A percentile compares a stretch with the other conserved stretches of the same genome.
phyloP scores from a whole-genome alignment of 2,888 invertebrate species.

The Eupithecia inturbata region DNA sequence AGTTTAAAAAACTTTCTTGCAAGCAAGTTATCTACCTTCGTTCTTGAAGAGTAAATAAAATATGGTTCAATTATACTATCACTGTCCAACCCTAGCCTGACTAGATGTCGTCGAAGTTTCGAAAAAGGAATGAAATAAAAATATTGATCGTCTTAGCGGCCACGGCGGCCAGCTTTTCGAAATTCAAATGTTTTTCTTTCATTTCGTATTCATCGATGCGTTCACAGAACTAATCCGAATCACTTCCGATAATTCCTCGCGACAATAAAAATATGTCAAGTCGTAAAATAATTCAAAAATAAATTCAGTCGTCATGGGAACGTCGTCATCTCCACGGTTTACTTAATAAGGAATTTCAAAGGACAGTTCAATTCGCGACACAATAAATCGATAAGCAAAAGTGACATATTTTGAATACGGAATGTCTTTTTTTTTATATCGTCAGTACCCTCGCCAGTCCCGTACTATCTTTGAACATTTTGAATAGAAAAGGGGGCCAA shows the following conservation, averaged over 20 bases:
- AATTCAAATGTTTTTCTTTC: conserved; percentile 40
- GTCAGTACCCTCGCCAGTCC: conserved; percentile 45
- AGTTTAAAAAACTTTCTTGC: no score
- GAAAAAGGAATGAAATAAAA: conserved; percentile 22
- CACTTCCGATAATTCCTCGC: conserved; percentile 67
- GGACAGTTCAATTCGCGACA: conserved; percentile 68
- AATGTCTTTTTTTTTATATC: conserved; percentile 64
- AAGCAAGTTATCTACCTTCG: no score
- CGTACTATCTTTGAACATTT: conserved; percentile 47
- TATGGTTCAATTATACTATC: not conserved
- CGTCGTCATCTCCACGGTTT: conserved; percentile 73
- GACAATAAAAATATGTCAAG: conserved; percentile 66
- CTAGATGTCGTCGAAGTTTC: conserved; percentile 9
- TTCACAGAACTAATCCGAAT: conserved; percentile 73
- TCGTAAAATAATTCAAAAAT: conserved; percentile 67
- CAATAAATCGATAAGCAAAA: conserved; percentile 76
- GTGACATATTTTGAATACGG: conserved; percentile 82
- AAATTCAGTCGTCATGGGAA: conserved; percentile 81
- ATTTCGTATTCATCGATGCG: conserved; percentile 59
- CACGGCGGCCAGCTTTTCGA: conserved; percentile 19
- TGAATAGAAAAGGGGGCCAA: conserved; percentile 70
- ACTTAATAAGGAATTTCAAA: conserved; percentile 73
- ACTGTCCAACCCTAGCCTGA: not conserved
- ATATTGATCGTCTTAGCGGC: conserved; percentile 26
- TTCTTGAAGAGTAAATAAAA: no score